Base-by-base conservation (phyloP, 2,888 invertebrate species). In the Tinea trinotella region DNA sequence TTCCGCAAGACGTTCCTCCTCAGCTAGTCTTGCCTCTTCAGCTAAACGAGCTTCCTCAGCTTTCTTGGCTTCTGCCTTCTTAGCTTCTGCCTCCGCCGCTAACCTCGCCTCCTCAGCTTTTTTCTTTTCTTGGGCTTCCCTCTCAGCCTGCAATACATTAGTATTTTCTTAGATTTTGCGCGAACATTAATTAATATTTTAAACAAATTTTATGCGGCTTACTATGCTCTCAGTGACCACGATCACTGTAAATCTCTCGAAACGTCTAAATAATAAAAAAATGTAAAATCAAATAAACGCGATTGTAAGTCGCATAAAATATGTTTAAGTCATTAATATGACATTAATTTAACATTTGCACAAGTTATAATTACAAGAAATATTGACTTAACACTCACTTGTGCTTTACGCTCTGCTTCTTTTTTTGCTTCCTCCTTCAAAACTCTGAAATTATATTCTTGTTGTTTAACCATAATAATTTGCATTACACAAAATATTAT, bases 81-180 rank as follows among this genome's bases (percentile, higher is more conserved):
- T n/a, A 0, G 76, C 56, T 52, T 60, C 63, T 10, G 64, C 61
- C 44, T 69, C 68, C 9, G 81, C 79, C 49, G 80, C 79, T 55
- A 75, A 65, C 61, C 83, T 79, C 22, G 84, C 87, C 57, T 87
- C 90, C 65, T 89, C 90, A 58, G 83, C 88, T 59, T 81, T 70
- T 54, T 83, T 89, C 62, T 70, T 81, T 59, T 82, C 81, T 53
- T 76, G 76, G 40, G 76, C 73, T 64, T 85, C 83, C 55, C 78
- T 77, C 59, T 81, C 79, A 55, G 74, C 79, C 79, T 75, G 44
- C 2, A 22, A 44, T 35, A 36, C 9, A 18, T n/a, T n/a, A n/a
- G n/a, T n/a, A n/a, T n/a, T n/a, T n/a, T n/a, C n/a, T n/a, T n/a
- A n/a, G n/a, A n/a, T 36, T 48, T 53, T 17, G n/a, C n/a, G n/a